A percentile compares a stretch with the other conserved stretches of the same genome.
Evolutionary conservation across 1,140 invertebrate genomes (phyloP).

Genomic region (Xylocopa sonorina): DNA sequence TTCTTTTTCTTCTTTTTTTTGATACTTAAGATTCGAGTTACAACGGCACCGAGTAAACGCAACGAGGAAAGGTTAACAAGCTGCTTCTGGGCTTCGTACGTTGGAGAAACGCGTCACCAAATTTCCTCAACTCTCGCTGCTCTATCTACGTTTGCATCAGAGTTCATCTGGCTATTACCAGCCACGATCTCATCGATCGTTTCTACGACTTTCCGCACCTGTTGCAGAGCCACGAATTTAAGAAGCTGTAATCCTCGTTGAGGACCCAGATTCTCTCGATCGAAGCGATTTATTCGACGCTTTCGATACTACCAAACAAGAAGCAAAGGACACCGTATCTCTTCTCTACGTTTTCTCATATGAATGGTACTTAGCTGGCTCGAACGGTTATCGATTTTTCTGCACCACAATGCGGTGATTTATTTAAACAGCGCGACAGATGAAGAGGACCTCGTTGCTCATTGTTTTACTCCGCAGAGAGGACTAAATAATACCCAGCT

Average conservation of each 20-base stretch:
- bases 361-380: too few species aligned
- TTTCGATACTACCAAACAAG: too few species aligned
- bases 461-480: neutral
- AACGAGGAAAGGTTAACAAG: slow-evolving; percentile 26
- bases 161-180: slow-evolving; percentile 33
- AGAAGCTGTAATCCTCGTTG: too few species aligned
- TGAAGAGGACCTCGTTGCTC: neutral
- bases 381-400: too few species aligned
- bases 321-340: too few species aligned
- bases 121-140: slow-evolving; percentile 4
- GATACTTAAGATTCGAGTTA: slow-evolving; percentile 1
- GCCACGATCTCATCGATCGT: slow-evolving; percentile 34
- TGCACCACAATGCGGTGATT: too few species aligned
- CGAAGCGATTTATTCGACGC: too few species aligned
- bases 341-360: too few species aligned
- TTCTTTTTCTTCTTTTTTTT: neutral
- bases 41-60: neutral
- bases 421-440: too few species aligned
- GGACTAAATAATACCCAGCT: slow-evolving; percentile 3
- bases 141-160: slow-evolving; percentile 34
- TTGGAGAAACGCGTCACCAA: slow-evolving; percentile 25
- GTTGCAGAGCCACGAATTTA: slow-evolving; percentile 24
- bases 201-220: slow-evolving; percentile 38
- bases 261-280: too few species aligned
- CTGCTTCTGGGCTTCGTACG: neutral